Conservation (phyloP, 2,797 vertebrate species). For the Taeniopygia guttata region DNA sequence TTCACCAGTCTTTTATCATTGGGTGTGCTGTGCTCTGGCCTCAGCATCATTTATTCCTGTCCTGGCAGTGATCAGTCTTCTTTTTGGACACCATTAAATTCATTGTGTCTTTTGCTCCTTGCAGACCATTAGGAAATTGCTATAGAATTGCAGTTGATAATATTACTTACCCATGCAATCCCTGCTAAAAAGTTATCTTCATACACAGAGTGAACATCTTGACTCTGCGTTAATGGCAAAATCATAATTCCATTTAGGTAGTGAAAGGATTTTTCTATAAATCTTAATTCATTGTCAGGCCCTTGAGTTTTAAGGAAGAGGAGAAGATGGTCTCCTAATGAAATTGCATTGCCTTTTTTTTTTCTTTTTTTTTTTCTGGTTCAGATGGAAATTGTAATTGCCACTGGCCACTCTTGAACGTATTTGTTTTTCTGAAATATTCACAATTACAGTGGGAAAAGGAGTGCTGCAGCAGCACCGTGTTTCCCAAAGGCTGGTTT, state of each 20-base stretch:
- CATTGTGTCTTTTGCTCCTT: not conserved
- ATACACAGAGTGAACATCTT: not conserved
- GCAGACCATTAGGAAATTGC: slow-evolving; percentile 16
- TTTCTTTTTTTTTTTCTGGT: not conserved
- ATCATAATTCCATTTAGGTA: slow-evolving; percentile 5
- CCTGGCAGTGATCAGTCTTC: not conserved
- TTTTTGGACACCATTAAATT: not conserved
- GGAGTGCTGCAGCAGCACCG: not conserved
- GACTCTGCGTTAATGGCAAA: slow-evolving; percentile 24
- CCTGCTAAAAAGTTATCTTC: slow-evolving; percentile 28
- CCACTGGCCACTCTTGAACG: not conserved
- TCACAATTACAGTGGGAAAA: not conserved
- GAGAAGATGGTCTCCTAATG: not conserved
- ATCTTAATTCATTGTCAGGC: slow-evolving; percentile 24
- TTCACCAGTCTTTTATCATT: not conserved
- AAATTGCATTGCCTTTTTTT: not conserved
- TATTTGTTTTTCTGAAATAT: not conserved
- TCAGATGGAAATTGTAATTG: not conserved
- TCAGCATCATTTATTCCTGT: not conserved
- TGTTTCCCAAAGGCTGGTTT: not conserved
- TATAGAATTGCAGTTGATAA: slow-evolving; percentile 4
- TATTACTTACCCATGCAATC: not conserved
- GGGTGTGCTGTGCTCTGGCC: not conserved
- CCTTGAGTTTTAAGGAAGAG: slow-evolving; percentile 8
- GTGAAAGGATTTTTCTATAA: slow-evolving; percentile 18